Evolutionary conservation across 2,888 invertebrate species (phyloP), one percentile per base, ranked within the genome.

Genomic region (Heliconius cydno): DNA sequence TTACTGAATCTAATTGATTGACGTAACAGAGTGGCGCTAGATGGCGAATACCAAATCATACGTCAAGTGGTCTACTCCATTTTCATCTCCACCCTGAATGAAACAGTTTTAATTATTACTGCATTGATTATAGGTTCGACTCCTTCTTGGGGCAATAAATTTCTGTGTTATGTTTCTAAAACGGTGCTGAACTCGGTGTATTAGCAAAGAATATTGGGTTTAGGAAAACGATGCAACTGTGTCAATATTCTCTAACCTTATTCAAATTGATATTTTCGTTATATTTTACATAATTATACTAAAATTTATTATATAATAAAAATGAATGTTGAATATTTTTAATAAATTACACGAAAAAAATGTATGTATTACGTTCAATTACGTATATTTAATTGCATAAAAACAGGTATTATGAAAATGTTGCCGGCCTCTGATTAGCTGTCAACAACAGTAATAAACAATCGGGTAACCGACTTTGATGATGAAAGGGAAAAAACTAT

Each of bases 401-500:
- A 71, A 71, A 71, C 71, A 6, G 28, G 71, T 52, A 52, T 71
- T 52, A 71, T 71, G 71, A 52, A 25, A 52, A 71, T 52, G 30
- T 52, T 52, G 46, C 60, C 30, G 22, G 25, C 12, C 63, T 25
- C 19, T 73, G 60, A 30, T 74, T 38, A 60, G 63, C 74, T 74
- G 74, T 74, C 74, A 63, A 60, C 57, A 34, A 9, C 25, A 15
- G 57, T 63, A 63, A 74, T 60, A 74, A 74, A 74, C 38, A 74
- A 60, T 57, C n/a, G 19, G 13, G 13, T 63, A 63, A 74, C 63
- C 38, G 38, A 38, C 63, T 60, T 63, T 3, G 60, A 74, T 25
- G 30, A 71, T 28, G 28, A 52, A 71, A 41, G 22, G n/a, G 41
- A 70, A 67, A 67, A 34, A 34, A 34, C 1, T 67, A 67, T 30